Evolutionary conservation across 1,140 invertebrate genomes (phyloP), one percentile per base, ranked within the genome.

Genomic region (Araneus ventricosus): DNA sequence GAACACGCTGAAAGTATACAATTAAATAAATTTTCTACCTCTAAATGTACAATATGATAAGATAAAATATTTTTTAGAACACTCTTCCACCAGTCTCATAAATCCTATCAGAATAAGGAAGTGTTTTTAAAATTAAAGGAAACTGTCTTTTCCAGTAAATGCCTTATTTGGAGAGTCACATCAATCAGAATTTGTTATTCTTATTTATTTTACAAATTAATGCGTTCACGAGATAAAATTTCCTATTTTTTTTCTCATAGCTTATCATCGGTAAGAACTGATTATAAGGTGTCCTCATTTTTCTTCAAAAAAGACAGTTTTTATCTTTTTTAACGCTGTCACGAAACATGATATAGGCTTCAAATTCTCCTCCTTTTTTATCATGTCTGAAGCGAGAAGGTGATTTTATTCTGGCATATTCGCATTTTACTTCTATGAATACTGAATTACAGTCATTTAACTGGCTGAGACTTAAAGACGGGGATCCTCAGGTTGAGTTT

Each of bases 401-500:
- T 57, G 24, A 37, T 75, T 90, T 59, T 90, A 80, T 80, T 90
- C 70, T 24, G 34, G 27, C n/a, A 52, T 57, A 80, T 90, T 75
- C 41, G 45, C 0, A 39, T 37, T 90, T 90, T 75, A 80, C 37
- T 75, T 90, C 88, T 52, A 90, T 90, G 88, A 90, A 90, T 90
- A 90, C 70, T 8, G 80, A 90, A 90, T 90, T 90, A 80, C 88
- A 79, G 70, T 90, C 45, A 57, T 90, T 90, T 90, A 70, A 80
- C 52, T 70, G 88, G 88, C 41, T 90, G 59, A 79, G 39, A 90
- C 70, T 90, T 90, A 90, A 90, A 57, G 75, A 79, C 39, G 10
- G 22, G 52, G 88, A 75, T 90, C 57, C 30, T 63, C 61, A 88
- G 41, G 34, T 75, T 45, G 63, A 70, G 61, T 88, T 70, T 75